Conservation (phyloP, 1,140 invertebrate species). For the Stenopsyche tienmushanensis region DNA sequence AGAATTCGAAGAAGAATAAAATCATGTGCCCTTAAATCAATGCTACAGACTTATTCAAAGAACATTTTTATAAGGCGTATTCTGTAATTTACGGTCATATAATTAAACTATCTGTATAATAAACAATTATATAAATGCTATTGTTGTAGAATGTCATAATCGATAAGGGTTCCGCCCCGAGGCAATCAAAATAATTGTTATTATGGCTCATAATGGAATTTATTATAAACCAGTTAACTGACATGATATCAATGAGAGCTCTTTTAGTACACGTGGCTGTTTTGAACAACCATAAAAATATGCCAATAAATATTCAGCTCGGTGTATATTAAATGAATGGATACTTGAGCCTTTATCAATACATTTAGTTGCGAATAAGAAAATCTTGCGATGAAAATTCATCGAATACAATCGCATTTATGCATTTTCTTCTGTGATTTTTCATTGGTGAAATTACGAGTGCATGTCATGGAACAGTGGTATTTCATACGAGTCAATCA, state of each 20-base stretch:
- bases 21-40: not conserved
- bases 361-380: too few relatives aligned
- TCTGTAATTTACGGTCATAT: not conserved
- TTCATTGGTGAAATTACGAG: too few relatives aligned
- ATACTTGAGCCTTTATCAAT: too few relatives aligned
- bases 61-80: not conserved
- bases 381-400: too few relatives aligned
- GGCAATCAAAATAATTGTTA: slow-evolving; percentile 28
- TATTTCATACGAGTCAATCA: too few relatives aligned
- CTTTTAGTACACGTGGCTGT: too few relatives aligned
- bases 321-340: too few relatives aligned
- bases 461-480: too few relatives aligned
- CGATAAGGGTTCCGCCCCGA: slow-evolving; percentile 7
- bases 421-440: too few relatives aligned
- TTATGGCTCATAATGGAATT: slow-evolving; percentile 21
- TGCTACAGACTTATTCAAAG: not conserved
- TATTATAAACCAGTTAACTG: slow-evolving; percentile 8
- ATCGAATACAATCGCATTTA: too few relatives aligned
- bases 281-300: too few relatives aligned
- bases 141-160: slow-evolving; percentile 25
- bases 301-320: too few relatives aligned
- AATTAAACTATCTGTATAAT: not conserved
- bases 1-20: not conserved
- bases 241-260: not conserved
- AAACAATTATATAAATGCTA: slow-evolving; percentile 24